These are phyloP conservation scores for Hyperoplus lanceolatus DNA, from an alignment of 2,797 vertebrate genomes.

Conservation along the genomic window DNA sequence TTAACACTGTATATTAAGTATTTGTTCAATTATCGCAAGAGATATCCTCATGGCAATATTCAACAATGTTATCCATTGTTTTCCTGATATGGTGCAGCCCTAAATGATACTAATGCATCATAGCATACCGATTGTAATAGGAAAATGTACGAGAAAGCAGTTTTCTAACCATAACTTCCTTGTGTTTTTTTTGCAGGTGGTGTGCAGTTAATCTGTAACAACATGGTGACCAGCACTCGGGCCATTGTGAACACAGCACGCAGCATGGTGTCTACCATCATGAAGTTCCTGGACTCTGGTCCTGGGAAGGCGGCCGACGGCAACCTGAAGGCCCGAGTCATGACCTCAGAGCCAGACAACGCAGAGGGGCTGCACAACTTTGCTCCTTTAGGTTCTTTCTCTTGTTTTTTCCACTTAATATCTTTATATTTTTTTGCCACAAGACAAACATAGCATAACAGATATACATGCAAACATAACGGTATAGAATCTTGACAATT, in stretches of 20 bases:
- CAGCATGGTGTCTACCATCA: conserved; percentile 99
- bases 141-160: not conserved
- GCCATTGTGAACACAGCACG: conserved; percentile 99
- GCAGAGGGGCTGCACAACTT: conserved; percentile 99
- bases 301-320: conserved; percentile 94
- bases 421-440: not conserved
- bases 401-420: not conserved
- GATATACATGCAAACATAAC: too few species aligned
- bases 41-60: too few species aligned
- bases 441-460: too few species aligned
- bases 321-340: conserved; percentile 94
- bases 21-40: too few species aligned
- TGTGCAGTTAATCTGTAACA: conserved; percentile 99
- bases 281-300: conserved; percentile 98
- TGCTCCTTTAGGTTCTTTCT: conserved; percentile 91
- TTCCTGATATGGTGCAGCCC: too few species aligned
- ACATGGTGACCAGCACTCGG: conserved; percentile 99
- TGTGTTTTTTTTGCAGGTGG: conserved; percentile 85
- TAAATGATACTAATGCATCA: not conserved
- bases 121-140: not conserved
- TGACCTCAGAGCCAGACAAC: conserved; percentile 98
- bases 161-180: not conserved
- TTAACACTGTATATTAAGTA: too few species aligned
- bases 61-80: too few species aligned
- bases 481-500: too few species aligned